Evolutionary conservation across 2,797 vertebrate species (phyloP).

Genomic region (Syngnathus acus): DNA sequence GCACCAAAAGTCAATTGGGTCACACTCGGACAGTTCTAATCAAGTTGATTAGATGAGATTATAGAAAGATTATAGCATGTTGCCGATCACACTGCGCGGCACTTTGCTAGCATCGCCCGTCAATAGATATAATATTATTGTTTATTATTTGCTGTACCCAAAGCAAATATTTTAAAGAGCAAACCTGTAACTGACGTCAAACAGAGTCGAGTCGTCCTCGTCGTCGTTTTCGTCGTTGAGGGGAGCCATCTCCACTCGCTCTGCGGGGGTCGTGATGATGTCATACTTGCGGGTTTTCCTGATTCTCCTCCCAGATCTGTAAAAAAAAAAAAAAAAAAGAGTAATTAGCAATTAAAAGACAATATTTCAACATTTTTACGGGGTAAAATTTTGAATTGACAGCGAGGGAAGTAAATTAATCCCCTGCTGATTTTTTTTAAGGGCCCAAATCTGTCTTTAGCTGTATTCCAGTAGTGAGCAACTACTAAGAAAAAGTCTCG

Average conservation of each 20-base stretch:
- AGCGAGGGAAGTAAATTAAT: background rate
- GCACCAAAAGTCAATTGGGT: background rate
- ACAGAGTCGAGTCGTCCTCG: conserved; percentile 90
- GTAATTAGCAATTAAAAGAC: background rate
- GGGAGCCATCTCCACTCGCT: conserved; percentile 93
- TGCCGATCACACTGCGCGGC: too few species aligned
- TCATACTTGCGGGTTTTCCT: conserved; percentile 94
- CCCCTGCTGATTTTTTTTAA: too few species aligned
- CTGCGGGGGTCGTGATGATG: conserved; percentile 92
- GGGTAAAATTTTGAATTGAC: background rate
- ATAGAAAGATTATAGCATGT: too few species aligned
- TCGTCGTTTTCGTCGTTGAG: conserved; percentile 90
- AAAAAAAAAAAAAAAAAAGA: conserved; percentile 6
- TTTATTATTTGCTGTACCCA: too few species aligned
- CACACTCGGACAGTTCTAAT: too few species aligned
- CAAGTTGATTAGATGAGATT: too few species aligned
- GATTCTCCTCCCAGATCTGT: conserved; percentile 81
- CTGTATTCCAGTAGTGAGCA: too few species aligned
- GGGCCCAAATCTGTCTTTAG: too few species aligned
- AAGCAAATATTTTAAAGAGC: conserved; percentile 3
- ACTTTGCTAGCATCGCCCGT: too few species aligned
- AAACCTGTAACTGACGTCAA: conserved; percentile 95
- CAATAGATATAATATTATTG: too few species aligned
- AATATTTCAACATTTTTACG: background rate
- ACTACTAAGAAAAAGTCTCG: too few species aligned